These are phyloP conservation scores for Cercocebus atys DNA, from an alignment of 2,113 vertebrate genomes.

Conservation along the genomic window DNA sequence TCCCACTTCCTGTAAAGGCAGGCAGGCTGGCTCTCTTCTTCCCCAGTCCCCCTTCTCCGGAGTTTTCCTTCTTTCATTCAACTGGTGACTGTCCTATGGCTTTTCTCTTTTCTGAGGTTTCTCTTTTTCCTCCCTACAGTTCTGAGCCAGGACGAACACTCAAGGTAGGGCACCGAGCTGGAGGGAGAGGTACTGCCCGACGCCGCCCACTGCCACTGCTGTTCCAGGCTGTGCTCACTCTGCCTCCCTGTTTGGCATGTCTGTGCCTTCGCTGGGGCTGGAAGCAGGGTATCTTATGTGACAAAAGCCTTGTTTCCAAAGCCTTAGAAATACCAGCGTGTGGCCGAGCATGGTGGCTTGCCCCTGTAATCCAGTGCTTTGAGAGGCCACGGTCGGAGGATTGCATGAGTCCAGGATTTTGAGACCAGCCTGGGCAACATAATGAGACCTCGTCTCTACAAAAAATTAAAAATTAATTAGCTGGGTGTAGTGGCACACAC, in stretches of 20 bases:
- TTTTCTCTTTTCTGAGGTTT: slow-evolving; percentile 58
- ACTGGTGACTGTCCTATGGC: background rate
- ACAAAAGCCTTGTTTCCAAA: background rate
- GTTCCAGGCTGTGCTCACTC: background rate
- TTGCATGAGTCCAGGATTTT: background rate
- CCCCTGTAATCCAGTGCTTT: background rate
- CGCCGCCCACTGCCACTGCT: background rate
- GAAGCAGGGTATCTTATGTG: background rate
- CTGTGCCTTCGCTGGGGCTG: background rate
- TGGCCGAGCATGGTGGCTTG: background rate
- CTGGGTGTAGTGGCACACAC: background rate
- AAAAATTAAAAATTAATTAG: background rate
- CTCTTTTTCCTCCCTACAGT: slow-evolving; percentile 62
- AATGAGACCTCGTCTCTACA: background rate
- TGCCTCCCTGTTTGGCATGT: background rate
- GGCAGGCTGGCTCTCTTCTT: background rate
- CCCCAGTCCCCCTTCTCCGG: background rate
- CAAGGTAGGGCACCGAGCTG: background rate
- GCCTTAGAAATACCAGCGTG: background rate
- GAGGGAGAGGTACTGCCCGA: background rate
- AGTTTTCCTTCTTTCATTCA: background rate
- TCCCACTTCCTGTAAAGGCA: background rate
- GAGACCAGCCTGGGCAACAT: background rate
- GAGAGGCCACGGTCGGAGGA: background rate
- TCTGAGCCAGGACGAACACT: slow-evolving; percentile 47